Percentiles rank a stretch among this genome's conserved stretches.
These are phyloP conservation scores for Rousettus madagascariensis DNA, from an alignment of 2,797 vertebrate species.

Conservation along the genomic window DNA sequence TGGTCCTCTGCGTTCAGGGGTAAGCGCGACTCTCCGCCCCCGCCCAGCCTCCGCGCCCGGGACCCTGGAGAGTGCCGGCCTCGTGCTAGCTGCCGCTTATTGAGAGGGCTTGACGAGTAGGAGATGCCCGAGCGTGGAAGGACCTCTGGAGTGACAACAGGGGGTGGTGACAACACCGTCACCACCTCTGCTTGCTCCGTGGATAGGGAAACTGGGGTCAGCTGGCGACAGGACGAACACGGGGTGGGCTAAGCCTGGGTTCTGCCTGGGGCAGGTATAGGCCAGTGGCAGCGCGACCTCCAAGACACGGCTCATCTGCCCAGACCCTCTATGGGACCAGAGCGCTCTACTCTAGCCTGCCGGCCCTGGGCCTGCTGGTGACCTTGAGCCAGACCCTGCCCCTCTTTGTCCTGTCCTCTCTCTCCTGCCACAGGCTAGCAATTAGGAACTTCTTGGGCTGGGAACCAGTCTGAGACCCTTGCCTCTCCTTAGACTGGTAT, in stretches of 20 bases:
- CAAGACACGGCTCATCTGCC: not conserved
- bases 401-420: not conserved
- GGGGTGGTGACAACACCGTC: not conserved
- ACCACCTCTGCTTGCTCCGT: not conserved
- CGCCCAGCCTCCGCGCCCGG: not conserved
- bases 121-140: not conserved
- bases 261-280: not conserved
- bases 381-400: slow-evolving; percentile 27
- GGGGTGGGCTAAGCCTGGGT: not conserved
- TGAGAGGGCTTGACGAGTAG: not conserved
- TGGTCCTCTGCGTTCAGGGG: slow-evolving; percentile 97
- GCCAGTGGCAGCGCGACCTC: not conserved
- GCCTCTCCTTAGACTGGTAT: not conserved
- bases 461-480: not conserved
- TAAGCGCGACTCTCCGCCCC: slow-evolving; percentile 83
- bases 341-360: not conserved
- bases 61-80: not conserved
- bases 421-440: not conserved
- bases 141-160: not conserved
- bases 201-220: not conserved
- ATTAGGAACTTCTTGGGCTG: not conserved
- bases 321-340: not conserved
- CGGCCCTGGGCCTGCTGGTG: not conserved
- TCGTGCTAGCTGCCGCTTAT: not conserved
- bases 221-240: not conserved